Base-by-base conservation (phyloP, 2,797 vertebrate species). In the Rhyacichthys aspro region DNA sequence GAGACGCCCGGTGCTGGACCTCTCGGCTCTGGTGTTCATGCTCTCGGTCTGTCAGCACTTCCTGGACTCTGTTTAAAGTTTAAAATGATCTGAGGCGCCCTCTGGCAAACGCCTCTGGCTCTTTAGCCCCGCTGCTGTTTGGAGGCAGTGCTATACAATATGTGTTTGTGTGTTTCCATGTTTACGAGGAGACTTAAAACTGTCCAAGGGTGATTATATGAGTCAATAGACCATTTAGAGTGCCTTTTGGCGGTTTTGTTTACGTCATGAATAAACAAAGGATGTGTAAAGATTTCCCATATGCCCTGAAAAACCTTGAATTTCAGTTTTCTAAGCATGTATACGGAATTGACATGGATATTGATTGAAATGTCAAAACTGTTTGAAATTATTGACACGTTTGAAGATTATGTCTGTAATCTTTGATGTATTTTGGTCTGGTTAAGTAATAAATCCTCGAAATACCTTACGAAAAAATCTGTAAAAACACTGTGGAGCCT, bases 71-170 rank as follows among this genome's bases (percentile, higher is more conserved):
- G 70, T 81, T 84, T 75, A 38, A 78, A 75, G 67, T 70, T 72
- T 55, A 50, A 77, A 76, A 64, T 76, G 64, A 77, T 78, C 73
- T 60, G 63, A 79, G 82, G 69, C 28, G 73, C 82, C 74, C 85
- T 66, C 72, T 80, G 76, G 82, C 75, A 62, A 76, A 76, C 1
- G 18, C 74, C 82, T 53, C 39, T 16, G 72, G 76, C 47, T 19
- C 58, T 76, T 61, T 28, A 52, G 37, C 12, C 56, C 54, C 5
- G 41, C 58, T 50, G 7, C 19, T 60, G 67, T 74, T 76, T 69
- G 64, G 64, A 46, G 7, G 33, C 17, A 39, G 37, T 18, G n/a
- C 19, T 41, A 12, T 53, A n/a, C 33, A 55, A 59, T 59, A 12
- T 49, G 11, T 43, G 64, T 60, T 46, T 52, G 67, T 65, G n/a